Evolutionary conservation across 2,797 vertebrate genomes (phyloP), one percentile per base, ranked within the genome.

Genomic region (Masticophis lateralis): DNA sequence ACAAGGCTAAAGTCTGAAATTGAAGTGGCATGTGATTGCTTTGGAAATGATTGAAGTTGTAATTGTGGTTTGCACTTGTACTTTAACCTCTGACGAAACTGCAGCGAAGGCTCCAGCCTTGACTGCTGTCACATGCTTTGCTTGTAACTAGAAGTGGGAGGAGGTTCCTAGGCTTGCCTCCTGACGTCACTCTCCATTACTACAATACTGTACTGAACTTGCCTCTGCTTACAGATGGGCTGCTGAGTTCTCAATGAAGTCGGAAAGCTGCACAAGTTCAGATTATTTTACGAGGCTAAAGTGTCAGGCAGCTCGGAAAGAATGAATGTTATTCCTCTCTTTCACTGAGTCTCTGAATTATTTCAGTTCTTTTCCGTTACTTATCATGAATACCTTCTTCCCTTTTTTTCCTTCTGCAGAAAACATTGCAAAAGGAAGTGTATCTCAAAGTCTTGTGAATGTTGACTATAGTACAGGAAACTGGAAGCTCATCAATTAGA

Each of bases 41-140:
- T 94, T 95, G 47, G 91, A 96, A 93, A 27, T 0, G 66, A 93
- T 88, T 96, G 92, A 91, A 96, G 95, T 96, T 96, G 96, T 97
- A 96, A 96, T 94, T 28, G 10, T 74, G 95, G 95, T 96, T 94
- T 95, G 90, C 92, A 97, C 97, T 95, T 97, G 97, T 96, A 97
- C 97, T 96, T 98, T 97, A 97, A 96, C 96, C 98, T 97, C 97
- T 97, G 97, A 97, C 96, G 97, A 97, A 98, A 98, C 94, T 94
- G 98, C 96, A 74, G 97, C 96, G 96, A 94, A 96, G 97, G 96
- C 96, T 97, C 95, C 92, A 95, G 95, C 95, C 96, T 95, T 92
- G 93, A 97, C 98, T 61, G 97, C 98, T 98, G 98, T 99, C 98
- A 99, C 98, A 98, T 98, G 98, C 97, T 97, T 94, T 90, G 96